Evolutionary conservation across 2,113 vertebrate genomes (phyloP).

Genomic region (Spheniscus mendiculus): DNA sequence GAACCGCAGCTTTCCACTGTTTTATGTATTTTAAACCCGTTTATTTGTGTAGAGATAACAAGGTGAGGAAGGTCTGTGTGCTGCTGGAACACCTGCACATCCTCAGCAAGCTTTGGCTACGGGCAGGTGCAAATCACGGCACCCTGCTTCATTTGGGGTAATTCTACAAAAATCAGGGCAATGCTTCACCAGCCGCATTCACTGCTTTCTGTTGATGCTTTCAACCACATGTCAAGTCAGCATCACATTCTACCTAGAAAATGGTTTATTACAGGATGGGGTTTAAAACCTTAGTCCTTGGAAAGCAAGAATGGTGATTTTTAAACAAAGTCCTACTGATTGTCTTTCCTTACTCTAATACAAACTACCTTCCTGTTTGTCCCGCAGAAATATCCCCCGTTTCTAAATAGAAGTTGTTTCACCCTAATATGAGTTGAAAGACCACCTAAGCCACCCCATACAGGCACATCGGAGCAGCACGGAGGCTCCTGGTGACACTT

Average conservation of each 20-base stretch:
- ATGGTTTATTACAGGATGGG: background rate
- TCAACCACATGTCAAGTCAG: background rate
- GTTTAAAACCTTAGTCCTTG: background rate
- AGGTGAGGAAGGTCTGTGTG: fast-evolving
- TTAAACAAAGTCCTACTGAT: too few species aligned
- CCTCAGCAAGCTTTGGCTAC: background rate
- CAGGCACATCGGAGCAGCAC: background rate
- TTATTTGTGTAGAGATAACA: fast-evolving
- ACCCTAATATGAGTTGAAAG: fast-evolving
- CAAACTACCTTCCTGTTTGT: background rate
- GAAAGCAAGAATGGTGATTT: background rate
- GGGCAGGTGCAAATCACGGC: fast-evolving
- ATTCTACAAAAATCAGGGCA: fast-evolving
- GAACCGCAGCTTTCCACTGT: fast-evolving
- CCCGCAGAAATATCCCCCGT: fast-evolving
- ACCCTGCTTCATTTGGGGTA: fast-evolving
- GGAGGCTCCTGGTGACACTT: background rate
- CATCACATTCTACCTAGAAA: fast-evolving
- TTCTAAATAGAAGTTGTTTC: too few species aligned
- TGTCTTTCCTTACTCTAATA: background rate
- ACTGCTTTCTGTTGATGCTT: background rate
- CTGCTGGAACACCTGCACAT: fast-evolving
- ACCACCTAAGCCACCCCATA: fast-evolving
- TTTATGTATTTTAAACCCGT: fast-evolving
- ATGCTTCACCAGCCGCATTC: fast-evolving